phyloP scores from a whole-genome alignment of 2,888 invertebrate genomes.

The Hymenopus coronatus region DNA sequence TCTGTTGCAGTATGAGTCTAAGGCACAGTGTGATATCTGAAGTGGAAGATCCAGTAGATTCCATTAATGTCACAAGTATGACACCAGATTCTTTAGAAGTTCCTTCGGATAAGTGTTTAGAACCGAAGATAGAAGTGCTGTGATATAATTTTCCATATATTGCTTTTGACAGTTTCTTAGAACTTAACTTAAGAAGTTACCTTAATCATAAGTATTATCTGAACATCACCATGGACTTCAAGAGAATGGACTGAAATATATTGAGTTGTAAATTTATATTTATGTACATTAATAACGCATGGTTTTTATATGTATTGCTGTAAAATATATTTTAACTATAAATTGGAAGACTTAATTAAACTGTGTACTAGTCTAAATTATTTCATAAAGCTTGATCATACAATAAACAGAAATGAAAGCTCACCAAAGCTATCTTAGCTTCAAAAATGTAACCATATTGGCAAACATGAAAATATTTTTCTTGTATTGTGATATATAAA shows the following conservation, averaged over 20 bases:
- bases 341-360: neutral
- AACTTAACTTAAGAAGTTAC: neutral
- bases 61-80: neutral
- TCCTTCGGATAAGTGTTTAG: neutral
- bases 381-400: neutral
- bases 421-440: neutral
- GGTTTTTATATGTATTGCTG: neutral
- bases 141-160: neutral
- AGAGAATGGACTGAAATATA: neutral
- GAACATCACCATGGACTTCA: neutral
- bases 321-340: neutral
- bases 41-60: neutral
- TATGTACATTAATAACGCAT: neutral
- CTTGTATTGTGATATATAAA: neutral
- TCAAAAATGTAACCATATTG: neutral
- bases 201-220: neutral
- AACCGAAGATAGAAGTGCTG: neutral
- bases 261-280: neutral
- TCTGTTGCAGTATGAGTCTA: neutral
- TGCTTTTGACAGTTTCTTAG: neutral
- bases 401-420: neutral
- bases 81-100: conserved; percentile 18
- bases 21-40: conserved; percentile 11
- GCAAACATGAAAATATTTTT: neutral
- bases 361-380: neutral